Conservation (phyloP, 2,113 vertebrate species). For the Leucopsar rothschildi region DNA sequence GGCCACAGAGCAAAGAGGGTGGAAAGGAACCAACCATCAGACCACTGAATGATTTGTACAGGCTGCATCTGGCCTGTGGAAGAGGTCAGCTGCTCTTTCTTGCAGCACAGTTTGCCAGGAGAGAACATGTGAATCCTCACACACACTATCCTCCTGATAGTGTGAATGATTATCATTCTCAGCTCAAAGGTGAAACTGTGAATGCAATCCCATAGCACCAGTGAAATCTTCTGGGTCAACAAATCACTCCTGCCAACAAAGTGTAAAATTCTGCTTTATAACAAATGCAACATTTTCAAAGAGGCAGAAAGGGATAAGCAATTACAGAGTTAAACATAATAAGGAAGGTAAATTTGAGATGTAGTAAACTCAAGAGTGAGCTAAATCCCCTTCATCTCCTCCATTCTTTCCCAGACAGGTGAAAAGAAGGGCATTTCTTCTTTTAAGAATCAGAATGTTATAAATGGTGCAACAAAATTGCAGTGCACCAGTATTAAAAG, state of each 20-base stretch:
- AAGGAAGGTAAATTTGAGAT: neutral
- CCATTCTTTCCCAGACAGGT: neutral
- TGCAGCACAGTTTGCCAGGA: accelerated
- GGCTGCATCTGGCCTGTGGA: neutral
- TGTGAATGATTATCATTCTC: neutral
- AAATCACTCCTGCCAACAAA: neutral
- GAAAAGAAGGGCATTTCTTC: neutral
- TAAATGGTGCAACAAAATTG: neutral
- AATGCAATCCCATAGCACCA: neutral
- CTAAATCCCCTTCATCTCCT: neutral
- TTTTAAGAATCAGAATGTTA: neutral
- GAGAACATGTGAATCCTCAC: neutral
- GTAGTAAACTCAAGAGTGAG: neutral
- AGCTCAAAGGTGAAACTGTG: neutral
- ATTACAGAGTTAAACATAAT: neutral
- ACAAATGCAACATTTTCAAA: neutral
- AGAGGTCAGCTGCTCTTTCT: neutral
- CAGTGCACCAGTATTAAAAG: neutral
- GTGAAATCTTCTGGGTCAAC: neutral
- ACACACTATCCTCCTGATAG: neutral
- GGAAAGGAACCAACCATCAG: neutral
- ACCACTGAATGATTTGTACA: neutral
- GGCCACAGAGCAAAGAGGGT: neutral
- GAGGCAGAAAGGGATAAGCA: neutral
- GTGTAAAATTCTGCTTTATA: neutral